A percentile compares a stretch with the other conserved stretches of the same genome.
phyloP scores from a whole-genome alignment of 2,113 vertebrate genomes.

The Paraplagusia blochii region DNA sequence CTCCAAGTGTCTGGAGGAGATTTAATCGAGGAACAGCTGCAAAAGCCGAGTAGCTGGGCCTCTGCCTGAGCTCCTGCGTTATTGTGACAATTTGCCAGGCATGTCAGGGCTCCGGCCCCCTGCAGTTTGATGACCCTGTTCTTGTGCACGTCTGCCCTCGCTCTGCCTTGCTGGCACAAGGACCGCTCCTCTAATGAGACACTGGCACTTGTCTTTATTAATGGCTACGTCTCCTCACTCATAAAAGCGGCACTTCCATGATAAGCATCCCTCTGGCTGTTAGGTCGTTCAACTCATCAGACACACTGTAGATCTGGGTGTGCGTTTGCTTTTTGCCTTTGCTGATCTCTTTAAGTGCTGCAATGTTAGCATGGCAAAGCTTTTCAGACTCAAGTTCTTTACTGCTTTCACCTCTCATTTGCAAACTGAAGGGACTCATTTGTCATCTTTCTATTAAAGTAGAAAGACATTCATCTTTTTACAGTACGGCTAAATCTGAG shows the following conservation, averaged over 20 bases:
- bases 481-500: conserved; percentile 22
- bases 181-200: conserved; percentile 40
- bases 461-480: conserved; percentile 17
- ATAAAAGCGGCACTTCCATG: conserved; percentile 55
- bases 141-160: conserved; percentile 34
- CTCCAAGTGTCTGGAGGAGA: conserved; percentile 12
- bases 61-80: conserved; percentile 18
- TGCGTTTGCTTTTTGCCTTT: conserved; percentile 11
- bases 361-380: conserved; percentile 1
- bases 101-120: conserved; percentile 31
- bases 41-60: conserved; percentile 29
- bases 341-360: conserved; percentile 2
- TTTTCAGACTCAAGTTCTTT: conserved; percentile 12
- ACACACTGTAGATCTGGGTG: background rate
- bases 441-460: conserved; percentile 43
- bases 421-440: conserved; percentile 22
- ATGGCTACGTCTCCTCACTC: conserved; percentile 35
- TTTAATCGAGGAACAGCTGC: conserved; percentile 27
- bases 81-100: background rate
- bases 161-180: conserved; percentile 29
- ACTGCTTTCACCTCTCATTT: conserved; percentile 23
- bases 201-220: conserved; percentile 55
- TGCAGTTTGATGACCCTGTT: conserved; percentile 43
- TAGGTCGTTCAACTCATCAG: conserved; percentile 50
- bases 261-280: conserved; percentile 36